phyloP scores from a whole-genome alignment of 2,888 invertebrate species.

The Papilio gigon region DNA sequence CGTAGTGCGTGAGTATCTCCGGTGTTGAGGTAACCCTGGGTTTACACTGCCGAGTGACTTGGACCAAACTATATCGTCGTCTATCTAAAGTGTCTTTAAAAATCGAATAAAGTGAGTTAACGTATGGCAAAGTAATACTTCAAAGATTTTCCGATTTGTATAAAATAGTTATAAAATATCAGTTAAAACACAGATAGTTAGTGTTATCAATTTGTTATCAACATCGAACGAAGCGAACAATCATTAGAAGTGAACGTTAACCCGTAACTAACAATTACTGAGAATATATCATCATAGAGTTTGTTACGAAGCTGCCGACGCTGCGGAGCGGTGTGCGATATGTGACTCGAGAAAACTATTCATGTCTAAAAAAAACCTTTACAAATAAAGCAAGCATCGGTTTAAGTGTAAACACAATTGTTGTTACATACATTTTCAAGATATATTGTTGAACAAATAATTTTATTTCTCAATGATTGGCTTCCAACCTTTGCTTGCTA shows the following conservation, averaged over 20 bases:
- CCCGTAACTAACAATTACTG: background rate
- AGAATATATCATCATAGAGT: conserved; percentile 3
- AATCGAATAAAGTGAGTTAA: background rate
- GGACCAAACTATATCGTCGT: no score
- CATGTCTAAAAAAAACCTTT: no score
- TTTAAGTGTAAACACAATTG: no score
- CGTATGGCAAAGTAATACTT: background rate
- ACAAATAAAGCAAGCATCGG: no score
- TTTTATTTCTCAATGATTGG: no score
- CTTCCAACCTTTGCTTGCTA: background rate
- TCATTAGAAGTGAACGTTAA: conserved; percentile 9
- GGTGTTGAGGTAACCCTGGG: background rate
- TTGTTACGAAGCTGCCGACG: no score
- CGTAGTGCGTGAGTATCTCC: conserved; percentile 89
- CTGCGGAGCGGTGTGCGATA: no score
- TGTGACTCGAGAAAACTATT: no score
- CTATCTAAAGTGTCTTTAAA: no score
- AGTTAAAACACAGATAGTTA: conserved; percentile 1
- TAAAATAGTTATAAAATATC: conserved; percentile 7
- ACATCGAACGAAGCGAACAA: background rate
- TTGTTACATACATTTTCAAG: no score
- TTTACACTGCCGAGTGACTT: background rate
- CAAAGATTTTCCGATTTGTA: conserved; percentile 9
- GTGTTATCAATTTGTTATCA: background rate
- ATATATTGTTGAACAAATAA: no score